Evolutionary conservation across 2,888 invertebrate genomes (phyloP), one percentile per base, ranked within the genome.

Genomic region (Ormia ochracea): DNA sequence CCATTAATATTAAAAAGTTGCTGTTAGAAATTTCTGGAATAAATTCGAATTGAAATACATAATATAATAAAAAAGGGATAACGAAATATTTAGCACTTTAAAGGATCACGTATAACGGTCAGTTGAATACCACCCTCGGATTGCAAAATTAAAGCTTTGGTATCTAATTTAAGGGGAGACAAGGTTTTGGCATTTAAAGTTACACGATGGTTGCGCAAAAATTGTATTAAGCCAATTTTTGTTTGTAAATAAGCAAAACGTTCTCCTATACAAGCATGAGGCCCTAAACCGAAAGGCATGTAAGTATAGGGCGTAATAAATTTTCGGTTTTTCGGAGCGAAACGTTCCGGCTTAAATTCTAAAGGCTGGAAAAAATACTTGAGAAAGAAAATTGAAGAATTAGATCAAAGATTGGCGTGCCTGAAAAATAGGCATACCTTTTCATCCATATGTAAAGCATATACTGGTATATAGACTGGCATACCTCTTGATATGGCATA

Each of bases 261-360:
- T 82, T 90, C 90, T 0, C 90, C 90, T 70, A 90, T 89, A 74
- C 90, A 90, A 45, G 85, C 87, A 63, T 89, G 90, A 9, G 89
- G 89, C 26, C 90, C 90, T 43, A 86, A 80, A 7, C 90, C 90
- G 54, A 90, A 90, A 21, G 90, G 90, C 84, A 90, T 85, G 78
- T 89, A 90, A 3, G 89, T 86, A 52, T 87, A 89, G 1, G 89
- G 87, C 3, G 79, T 83, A 33, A 88, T 85, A 3, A 84, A 83
- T n/a, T 85, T 83, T 2, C 87, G 87, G 43, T 90, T 89, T 48
- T 84, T 84, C 4, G 85, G 21, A 0, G 90, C 86, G 82, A 90
- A 90, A 19, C 90, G 85, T 73, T 90, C 90, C 2, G 90, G 90
- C 43, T 87, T 83, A 43, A 90, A 90, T 31, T 83, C 82, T 2